Evolutionary conservation across 30 jellyfish, hydroid and myxozoan genomes (phyloP), one percentile per base, ranked within the genome.

Genomic region (Nemopilema nomurai): DNA sequence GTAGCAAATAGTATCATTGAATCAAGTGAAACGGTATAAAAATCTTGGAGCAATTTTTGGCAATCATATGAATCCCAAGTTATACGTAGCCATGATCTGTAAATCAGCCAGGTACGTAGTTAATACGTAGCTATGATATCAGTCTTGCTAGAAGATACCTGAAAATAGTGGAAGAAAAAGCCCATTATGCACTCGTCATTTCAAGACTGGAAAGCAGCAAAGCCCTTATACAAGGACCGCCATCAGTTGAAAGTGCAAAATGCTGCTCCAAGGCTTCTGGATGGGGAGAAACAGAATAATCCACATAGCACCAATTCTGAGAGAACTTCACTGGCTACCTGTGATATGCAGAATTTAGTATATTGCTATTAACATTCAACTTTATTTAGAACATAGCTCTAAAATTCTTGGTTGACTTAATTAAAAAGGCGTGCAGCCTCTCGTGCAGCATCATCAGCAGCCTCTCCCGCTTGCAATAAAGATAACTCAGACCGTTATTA

Each of bases 31-130:
- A 77, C 79, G 82, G 82, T 28, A 77, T n/a, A 77, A 77, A 77
- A 77, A 77, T 77, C 87, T 77, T 77, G 87, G 87, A 77, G 87
- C 31, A 77, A 77, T 77, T 77, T 77, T 77, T 77, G 87, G 57
- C 82, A 77, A 77, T 81, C 87, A 77, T 77, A 77, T 77, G 87
- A 77, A 63, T 77, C 87, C 57, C 65, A 77, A 77, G 87, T 77
- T 81, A 77, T 62, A 77, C 24, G 82, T 77, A 77, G 57, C 20
- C 87, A 77, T 77, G 87, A 77, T 77, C 87, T 77, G 87, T 77
- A 51, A 77, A 77, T 77, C 87, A 77, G 87, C 87, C 85, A 75
- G 85, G 78, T 75, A 75, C 79, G n/a, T n/a, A n/a, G n/a, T n/a
- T n/a, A n/a, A n/a, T n/a, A n/a, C 85, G 49, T 75, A 29, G 18